Evolutionary conservation across 2,797 vertebrate genomes (phyloP), one percentile per base, ranked within the genome.

Genomic region (Prunella strophiata): DNA sequence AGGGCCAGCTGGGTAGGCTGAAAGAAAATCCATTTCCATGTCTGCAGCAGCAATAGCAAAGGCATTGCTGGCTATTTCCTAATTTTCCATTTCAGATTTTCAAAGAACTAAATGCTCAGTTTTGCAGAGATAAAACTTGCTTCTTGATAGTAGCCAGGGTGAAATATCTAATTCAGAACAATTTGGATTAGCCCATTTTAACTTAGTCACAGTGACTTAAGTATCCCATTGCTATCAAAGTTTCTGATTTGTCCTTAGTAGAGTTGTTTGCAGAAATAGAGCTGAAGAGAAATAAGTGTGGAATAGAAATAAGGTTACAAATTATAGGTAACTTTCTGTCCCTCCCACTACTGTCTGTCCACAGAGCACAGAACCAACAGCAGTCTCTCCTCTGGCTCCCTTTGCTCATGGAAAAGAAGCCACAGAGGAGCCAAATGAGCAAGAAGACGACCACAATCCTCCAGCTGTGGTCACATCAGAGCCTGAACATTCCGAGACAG

Each of bases 391-490:
- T 0, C 98, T 99, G 50, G 99, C 99, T 67, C 98, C 99, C 14
- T 99, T 98, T 27, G 99, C 99, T 80, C 99, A 99, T 45, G 99
- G 99, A 95, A 99, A 99, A 94, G 99, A 99, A 91, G 99, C 99
- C 12, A 98, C 99, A 29, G 99, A 99, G 5, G 99, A 99, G 34
- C 62, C 99, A n/a, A 98, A 32, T 54, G 30, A 54, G 8, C 34
- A 34, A 34, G 9, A 32, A 32, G 9, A 36, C 26, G 32, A 36
- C 8, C 98, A 98, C 16, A 98, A 99, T 74, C 97, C 98, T 26
- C 98, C 99, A 0, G 99, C 99, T 2, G 98, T 99, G 94, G 99
- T 99, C 3, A 99, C 99, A 7, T 98, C 98, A 18, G 98, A 99
- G 82, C 99, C 99, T 6, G 99, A 99, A 91, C 98, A 99, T 97